Evolutionary conservation across 2,113 vertebrate genomes (phyloP).

Genomic region (Marmota flaviventris): DNA sequence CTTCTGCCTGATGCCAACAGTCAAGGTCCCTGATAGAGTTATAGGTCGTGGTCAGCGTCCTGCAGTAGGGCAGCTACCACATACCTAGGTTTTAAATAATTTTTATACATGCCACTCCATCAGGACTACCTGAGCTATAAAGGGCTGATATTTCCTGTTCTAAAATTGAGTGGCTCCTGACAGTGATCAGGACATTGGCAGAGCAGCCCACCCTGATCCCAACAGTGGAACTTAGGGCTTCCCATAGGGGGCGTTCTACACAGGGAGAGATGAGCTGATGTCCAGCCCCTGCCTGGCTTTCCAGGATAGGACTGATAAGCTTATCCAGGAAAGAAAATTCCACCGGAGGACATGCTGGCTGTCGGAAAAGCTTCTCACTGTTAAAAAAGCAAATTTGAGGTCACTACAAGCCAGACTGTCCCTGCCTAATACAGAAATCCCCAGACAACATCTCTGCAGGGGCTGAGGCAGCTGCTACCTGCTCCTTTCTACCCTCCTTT

Average conservation of each 20-base stretch:
- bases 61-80: background rate
- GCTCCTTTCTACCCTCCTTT: background rate
- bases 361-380: background rate
- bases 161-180: background rate
- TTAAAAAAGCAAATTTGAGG: background rate
- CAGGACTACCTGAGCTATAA: background rate
- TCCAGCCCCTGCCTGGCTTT: background rate
- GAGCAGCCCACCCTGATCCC: background rate
- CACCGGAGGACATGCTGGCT: background rate
- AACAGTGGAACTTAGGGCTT: background rate
- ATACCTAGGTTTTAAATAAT: background rate
- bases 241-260: background rate
- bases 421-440: background rate
- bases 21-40: background rate
- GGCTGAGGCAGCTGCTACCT: accelerated
- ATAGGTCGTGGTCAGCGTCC: background rate
- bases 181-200: background rate
- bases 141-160: background rate
- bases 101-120: background rate
- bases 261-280: background rate
- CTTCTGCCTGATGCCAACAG: background rate
- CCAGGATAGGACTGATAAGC: background rate
- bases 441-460: too few species aligned
- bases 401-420: background rate
- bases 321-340: background rate